Percentiles rank a stretch among this genome's conserved stretches.
phyloP scores from a whole-genome alignment of 1,140 invertebrate genomes.

The Trichogramma pretiosum region DNA sequence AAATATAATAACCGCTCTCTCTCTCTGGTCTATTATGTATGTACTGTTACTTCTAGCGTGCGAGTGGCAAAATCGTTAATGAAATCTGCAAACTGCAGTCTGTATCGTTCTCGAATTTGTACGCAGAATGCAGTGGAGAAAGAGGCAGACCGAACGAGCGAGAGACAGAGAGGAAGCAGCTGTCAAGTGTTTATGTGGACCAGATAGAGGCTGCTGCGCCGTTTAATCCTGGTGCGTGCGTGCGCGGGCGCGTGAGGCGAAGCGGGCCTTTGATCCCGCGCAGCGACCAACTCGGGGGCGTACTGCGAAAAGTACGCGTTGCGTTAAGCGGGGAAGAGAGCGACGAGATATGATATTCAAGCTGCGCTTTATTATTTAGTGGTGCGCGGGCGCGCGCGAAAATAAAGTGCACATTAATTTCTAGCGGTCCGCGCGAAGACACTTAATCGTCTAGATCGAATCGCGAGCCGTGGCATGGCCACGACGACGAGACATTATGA shows the following conservation, averaged over 20 bases:
- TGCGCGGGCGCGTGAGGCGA: too few relatives aligned
- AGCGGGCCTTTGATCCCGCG: constrained; percentile 16
- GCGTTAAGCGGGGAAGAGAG: too few relatives aligned
- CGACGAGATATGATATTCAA: too few relatives aligned
- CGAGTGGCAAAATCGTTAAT: neutral
- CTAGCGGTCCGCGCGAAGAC: constrained; percentile 26
- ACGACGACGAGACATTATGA: too few relatives aligned
- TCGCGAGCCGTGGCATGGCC: constrained; percentile 29
- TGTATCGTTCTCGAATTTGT: too few relatives aligned
- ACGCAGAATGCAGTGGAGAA: too few relatives aligned
- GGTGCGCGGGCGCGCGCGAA: too few relatives aligned
- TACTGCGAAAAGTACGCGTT: neutral
- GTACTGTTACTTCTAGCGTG: too few relatives aligned
- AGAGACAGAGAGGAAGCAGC: constrained; percentile 10
- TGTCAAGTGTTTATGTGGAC: too few relatives aligned
- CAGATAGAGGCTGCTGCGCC: neutral
- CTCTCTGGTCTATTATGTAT: too few relatives aligned
- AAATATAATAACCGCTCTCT: too few relatives aligned
- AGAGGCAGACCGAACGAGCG: neutral
- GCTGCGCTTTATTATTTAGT: neutral
- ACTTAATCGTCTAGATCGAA: constrained; percentile 40
- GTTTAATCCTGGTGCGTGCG: constrained; percentile 11
- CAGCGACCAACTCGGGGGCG: neutral
- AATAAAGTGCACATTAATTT: constrained; percentile 34
- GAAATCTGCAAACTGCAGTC: neutral